Base-by-base conservation (phyloP, 2,113 vertebrate species). In the Pelobates fuscus region DNA sequence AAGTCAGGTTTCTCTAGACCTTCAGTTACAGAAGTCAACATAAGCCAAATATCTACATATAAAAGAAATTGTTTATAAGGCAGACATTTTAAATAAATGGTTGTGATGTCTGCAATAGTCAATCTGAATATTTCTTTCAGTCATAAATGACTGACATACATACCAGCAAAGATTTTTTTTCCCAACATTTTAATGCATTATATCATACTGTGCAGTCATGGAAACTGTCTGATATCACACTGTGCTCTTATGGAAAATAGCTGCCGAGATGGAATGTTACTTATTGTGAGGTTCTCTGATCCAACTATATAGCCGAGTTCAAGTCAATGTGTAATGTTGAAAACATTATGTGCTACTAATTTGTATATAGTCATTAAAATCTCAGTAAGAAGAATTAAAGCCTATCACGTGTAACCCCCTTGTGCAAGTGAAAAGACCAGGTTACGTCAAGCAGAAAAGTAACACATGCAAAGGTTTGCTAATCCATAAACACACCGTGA, bases 191-290 rank as follows among this genome's bases (percentile, higher is more conserved):
- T 68, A 77, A 77, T 61, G 65, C 15, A 68, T 77, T 68, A 68
- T 77, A 77, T 77, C 73, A 77, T 68, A 67, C 73, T 77, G 73
- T 77, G 73, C 73, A 77, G 73, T 77, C 73, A 77, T 77, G 73
- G 73, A 68, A 77, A 77, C 73, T 68, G 64, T 77, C 73, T 68
- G 64, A 77, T 77, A 46, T 77, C 73, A 59, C 57, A 61, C 73
- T 77, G 73, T 77, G 73, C 27, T 52, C 43, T 67, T 77, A 77
- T 77, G 73, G 55, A 77, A 70, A 77, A 77, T 77, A 67, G 26
- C 64, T 68, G 73, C 46, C 67, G 63, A 76, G 58, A 24, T 37
- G 49, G 65, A 68, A 67, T 76, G 37, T 32, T 60, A 60, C 65
- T 37, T 77, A 67, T 60, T 67, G 26, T 61, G 32, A 59, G 24